Conservation (phyloP, 2,888 invertebrate species). For the Melieria picta region DNA sequence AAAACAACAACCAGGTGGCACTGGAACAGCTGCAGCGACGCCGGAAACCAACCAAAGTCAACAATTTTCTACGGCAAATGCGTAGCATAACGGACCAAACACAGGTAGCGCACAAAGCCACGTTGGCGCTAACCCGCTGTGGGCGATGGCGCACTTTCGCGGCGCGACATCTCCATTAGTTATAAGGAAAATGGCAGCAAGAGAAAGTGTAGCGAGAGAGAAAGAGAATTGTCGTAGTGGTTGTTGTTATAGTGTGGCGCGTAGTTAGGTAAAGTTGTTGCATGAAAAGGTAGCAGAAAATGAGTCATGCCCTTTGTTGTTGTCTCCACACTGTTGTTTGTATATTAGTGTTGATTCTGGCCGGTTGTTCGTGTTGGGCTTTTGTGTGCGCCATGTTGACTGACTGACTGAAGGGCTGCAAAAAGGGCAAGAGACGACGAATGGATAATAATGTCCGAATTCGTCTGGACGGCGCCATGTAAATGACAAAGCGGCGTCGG, state of each 20-base stretch:
- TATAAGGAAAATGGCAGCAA: too few species aligned
- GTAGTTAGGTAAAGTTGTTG: not conserved
- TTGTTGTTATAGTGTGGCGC: not conserved
- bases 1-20: not conserved
- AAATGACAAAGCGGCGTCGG: conserved; percentile 40
- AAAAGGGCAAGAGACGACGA: too few species aligned
- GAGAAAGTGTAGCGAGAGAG: not conserved
- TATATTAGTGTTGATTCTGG: too few species aligned
- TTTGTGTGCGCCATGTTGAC: too few species aligned
- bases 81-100: not conserved
- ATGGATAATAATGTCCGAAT: conserved; percentile 48
- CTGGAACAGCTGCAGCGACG: not conserved
- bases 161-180: too few species aligned
- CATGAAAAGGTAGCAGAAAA: conserved; percentile 1
- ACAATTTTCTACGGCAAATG: not conserved
- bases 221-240: not conserved
- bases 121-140: not conserved
- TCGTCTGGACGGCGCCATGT: conserved; percentile 57
- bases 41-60: not conserved
- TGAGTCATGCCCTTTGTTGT: conserved; percentile 10
- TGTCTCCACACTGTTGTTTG: not conserved
- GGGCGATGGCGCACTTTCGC: not conserved
- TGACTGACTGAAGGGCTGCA: too few species aligned
- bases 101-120: not conserved
- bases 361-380: too few species aligned